Conservation (phyloP, 2,888 invertebrate genomes). For the Drosophila flavopinicola region DNA sequence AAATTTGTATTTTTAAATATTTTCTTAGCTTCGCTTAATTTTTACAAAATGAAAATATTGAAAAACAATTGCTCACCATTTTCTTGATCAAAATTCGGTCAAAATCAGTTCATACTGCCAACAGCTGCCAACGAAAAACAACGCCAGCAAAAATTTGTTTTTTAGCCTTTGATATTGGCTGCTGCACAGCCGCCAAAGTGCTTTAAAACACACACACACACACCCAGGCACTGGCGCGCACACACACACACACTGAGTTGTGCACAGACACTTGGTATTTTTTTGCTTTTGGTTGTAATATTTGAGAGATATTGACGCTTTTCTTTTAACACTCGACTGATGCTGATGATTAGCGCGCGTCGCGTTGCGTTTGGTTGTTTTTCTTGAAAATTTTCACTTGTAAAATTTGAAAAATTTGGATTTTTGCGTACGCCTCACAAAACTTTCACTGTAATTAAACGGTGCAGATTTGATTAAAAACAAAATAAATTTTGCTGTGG, state of each 20-base stretch:
- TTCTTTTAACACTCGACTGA: conserved; percentile 57
- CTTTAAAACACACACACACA: conserved; percentile 44
- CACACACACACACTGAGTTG: conserved; percentile 45
- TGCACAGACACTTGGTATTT: conserved; percentile 45
- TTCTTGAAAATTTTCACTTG: conserved; percentile 65
- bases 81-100: conserved; percentile 65
- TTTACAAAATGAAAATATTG: conserved; percentile 27
- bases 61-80: conserved; percentile 70
- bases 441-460: conserved; percentile 66
- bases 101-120: conserved; percentile 80
- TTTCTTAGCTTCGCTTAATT: conserved; percentile 35
- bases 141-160: conserved; percentile 59
- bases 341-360: conserved; percentile 55
- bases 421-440: conserved; percentile 19
- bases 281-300: conserved; percentile 34
- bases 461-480: conserved; percentile 32
- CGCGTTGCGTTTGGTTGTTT: conserved; percentile 34
- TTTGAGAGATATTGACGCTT: conserved; percentile 54
- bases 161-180: conserved; percentile 49
- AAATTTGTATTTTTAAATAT: too few species aligned
- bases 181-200: conserved; percentile 64
- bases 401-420: conserved; percentile 65
- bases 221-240: conserved; percentile 29
- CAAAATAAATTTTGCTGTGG: conserved; percentile 29
- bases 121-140: conserved; percentile 75